Conservation (phyloP, 2,888 invertebrate species). For the Platynereis dumerilii region DNA sequence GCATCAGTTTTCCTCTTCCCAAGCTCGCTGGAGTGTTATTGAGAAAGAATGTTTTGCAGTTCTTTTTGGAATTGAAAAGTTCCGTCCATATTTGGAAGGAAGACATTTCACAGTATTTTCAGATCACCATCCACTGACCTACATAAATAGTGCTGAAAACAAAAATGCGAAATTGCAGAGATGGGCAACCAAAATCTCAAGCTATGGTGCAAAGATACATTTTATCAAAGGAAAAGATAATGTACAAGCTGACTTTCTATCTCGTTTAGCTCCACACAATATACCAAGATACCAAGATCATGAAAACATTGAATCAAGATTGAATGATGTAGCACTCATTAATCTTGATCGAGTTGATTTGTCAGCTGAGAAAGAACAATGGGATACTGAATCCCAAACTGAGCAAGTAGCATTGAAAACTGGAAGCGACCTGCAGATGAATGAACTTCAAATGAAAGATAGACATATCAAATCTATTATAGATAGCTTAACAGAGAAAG, state of each 20-base stretch:
- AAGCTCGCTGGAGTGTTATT: constrained; percentile 5
- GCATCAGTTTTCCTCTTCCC: neutral
- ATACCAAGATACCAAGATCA: neutral
- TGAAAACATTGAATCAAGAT: neutral
- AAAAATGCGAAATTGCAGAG: constrained; percentile 7
- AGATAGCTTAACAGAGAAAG: neutral
- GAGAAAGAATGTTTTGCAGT: constrained; percentile 20
- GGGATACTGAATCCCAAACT: neutral
- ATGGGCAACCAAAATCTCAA: neutral
- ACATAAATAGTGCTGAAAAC: neutral
- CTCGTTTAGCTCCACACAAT: neutral
- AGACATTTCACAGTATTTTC: neutral
- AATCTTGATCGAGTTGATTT: neutral
- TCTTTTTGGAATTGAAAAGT: constrained; percentile 9
- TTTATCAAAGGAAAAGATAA: neutral
- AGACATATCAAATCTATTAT: neutral
- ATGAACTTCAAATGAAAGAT: neutral
- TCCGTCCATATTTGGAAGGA: constrained; percentile 6
- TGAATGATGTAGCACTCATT: neutral
- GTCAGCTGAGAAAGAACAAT: neutral
- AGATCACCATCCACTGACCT: neutral
- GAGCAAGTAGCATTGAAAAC: neutral
- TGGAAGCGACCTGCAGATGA: neutral
- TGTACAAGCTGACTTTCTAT: neutral
- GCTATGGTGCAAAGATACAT: neutral